phyloP scores from a whole-genome alignment of 2,797 vertebrate species.

The Notolabrus celidotus region DNA sequence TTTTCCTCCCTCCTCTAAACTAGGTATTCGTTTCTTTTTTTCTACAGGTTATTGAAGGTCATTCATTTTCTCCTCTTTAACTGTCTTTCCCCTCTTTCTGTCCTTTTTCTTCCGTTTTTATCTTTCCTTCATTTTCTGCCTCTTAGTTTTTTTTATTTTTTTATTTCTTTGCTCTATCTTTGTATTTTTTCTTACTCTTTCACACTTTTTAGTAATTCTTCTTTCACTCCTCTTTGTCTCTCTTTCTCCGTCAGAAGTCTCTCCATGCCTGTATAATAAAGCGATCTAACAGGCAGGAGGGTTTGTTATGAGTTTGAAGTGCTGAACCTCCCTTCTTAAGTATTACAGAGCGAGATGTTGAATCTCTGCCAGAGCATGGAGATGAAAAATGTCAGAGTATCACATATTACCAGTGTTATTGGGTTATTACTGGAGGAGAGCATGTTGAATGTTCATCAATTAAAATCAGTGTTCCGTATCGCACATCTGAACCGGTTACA shows the following conservation, averaged over 20 bases:
- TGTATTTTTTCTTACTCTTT: background rate
- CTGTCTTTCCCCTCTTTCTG: background rate
- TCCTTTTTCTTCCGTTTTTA: background rate
- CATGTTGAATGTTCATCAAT: conserved; percentile 12
- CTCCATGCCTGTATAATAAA: background rate
- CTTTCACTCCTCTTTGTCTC: background rate
- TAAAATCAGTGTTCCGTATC: conserved; percentile 22
- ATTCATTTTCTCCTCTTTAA: background rate
- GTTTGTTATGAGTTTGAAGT: conserved; percentile 1
- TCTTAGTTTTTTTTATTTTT: fast-evolving
- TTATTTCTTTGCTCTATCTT: background rate
- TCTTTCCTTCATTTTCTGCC: background rate
- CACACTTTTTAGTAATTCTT: too few species aligned
- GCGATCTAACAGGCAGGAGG: background rate
- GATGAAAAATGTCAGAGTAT: conserved; percentile 3
- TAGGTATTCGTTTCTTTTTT: too few species aligned
- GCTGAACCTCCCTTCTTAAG: conserved; percentile 13
- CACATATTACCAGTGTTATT: background rate
- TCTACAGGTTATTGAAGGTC: too few species aligned
- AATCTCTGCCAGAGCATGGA: conserved; percentile 7
- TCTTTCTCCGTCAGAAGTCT: background rate
- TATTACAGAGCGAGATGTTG: conserved; percentile 6
- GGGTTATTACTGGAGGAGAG: conserved; percentile 2
- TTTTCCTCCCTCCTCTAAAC: too few species aligned
- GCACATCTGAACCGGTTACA: background rate